Evolutionary conservation across 1,140 invertebrate genomes (phyloP).

Genomic region (Asbolus verrucosus): DNA sequence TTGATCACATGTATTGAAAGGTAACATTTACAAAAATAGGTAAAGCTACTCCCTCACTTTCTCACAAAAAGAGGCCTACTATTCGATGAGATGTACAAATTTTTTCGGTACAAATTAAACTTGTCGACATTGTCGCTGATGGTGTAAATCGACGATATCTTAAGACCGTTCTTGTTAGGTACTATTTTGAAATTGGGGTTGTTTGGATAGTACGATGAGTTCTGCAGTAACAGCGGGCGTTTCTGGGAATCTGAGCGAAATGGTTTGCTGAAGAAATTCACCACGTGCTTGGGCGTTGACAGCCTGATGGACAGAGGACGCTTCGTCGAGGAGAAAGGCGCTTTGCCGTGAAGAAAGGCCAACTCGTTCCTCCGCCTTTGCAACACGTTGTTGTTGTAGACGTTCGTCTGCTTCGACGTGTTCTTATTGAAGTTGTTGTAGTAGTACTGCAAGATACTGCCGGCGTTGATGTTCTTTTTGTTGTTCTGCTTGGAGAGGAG

Average conservation of each 20-base stretch:
- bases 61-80: constrained; percentile 64
- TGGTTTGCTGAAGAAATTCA: constrained; percentile 59
- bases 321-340: constrained; percentile 68
- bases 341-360: constrained; percentile 65
- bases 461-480: constrained; percentile 51
- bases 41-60: constrained; percentile 58
- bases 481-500: constrained; percentile 50
- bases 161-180: constrained; percentile 67
- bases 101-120: constrained; percentile 62
- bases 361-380: constrained; percentile 64
- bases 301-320: constrained; percentile 65
- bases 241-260: constrained; percentile 63
- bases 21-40: constrained; percentile 62
- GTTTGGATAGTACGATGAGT: constrained; percentile 29
- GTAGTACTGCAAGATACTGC: constrained; percentile 59
- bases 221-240: constrained; percentile 60
- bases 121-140: constrained; percentile 64
- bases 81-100: constrained; percentile 64
- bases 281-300: constrained; percentile 61
- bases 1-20: constrained; percentile 46
- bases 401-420: constrained; percentile 61
- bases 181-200: constrained; percentile 68
- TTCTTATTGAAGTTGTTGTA: constrained; percentile 68
- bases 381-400: constrained; percentile 59
- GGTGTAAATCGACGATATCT: constrained; percentile 67